Evolutionary conservation across 1,140 invertebrate genomes (phyloP), one percentile per base, ranked within the genome.

Genomic region (Triops cancriformis): DNA sequence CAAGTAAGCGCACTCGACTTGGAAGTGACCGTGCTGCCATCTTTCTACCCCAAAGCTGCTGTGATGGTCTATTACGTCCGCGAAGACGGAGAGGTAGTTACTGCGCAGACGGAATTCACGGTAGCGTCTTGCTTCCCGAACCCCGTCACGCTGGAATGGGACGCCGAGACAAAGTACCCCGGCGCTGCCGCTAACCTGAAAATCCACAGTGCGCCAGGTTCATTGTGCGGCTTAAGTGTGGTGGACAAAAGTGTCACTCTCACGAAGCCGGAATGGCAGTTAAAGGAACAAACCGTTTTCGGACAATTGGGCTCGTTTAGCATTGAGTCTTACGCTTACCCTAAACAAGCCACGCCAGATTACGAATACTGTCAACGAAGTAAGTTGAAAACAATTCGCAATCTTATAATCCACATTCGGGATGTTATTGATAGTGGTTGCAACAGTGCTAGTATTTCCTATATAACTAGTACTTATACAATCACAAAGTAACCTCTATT

Each of bases 41-140:
- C 73, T 0, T 82, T 84, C 81, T 79, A 82, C 27, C 82, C 83
- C 7, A 73, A 80, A 9, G 80, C 82, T 28, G 80, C 80, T 23
- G 12, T 94, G 0, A 84, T 94, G 1, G 88, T 93, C 4, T 94
- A 93, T 82, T 93, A 93, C 84, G 89, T 93, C 12, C 89, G 91
- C 9, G 85, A 88, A 12, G 89, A 90, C 45, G 90, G 90, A 0
- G 92, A 94, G 82, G 89, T 90, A 0, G 90, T 94, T 0, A 86
- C 88, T 1, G 85, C 88, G 41, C 85, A 86, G 41, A 85, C 85
- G 1, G 85, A 82, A 51, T 81, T 89, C 64, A 81, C 85, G 27
- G 84, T 88, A 2, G 84, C 87, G n/a, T 84, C 86, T 9, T 89
- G 89, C 79, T 88, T 89, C 79, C 85, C 86, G n/a, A 89, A 89